Evolutionary conservation across 2,888 invertebrate species (phyloP).

Genomic region (Malthinus flaveolus): DNA sequence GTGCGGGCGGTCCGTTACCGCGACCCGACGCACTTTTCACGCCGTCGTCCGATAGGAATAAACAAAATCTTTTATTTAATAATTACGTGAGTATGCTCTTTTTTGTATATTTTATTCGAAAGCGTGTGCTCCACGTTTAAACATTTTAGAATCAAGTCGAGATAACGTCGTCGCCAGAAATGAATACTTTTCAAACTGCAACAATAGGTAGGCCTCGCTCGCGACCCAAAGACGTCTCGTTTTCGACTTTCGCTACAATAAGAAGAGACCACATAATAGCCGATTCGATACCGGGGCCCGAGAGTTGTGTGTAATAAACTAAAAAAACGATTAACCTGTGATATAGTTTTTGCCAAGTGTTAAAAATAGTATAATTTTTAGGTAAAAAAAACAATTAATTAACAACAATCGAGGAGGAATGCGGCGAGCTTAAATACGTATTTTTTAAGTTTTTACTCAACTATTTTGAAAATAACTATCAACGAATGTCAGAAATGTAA

Average conservation of each 20-base stretch:
- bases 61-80: conserved; percentile 40
- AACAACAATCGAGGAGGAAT: conserved; percentile 38
- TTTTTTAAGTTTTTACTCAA: conserved; percentile 24
- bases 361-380: conserved; percentile 22
- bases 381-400: no score
- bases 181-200: conserved; percentile 37
- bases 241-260: conserved; percentile 61
- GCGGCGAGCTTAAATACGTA: conserved; percentile 36
- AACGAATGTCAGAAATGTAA: conserved; percentile 35
- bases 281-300: conserved; percentile 84
- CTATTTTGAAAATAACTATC: conserved; percentile 22
- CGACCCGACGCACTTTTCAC: conserved; percentile 51
- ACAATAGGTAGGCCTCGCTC: conserved; percentile 48
- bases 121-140: background rate
- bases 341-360: conserved; percentile 27
- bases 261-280: conserved; percentile 79
- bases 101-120: background rate
- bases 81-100: conserved; percentile 41
- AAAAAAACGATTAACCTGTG: conserved; percentile 22
- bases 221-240: conserved; percentile 52
- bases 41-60: conserved; percentile 41
- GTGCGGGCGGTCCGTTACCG: conserved; percentile 44
- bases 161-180: conserved; percentile 42
- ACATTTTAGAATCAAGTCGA: conserved; percentile 32
- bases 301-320: conserved; percentile 77